Evolutionary conservation across 2,113 vertebrate species (phyloP), one percentile per base, ranked within the genome.

Genomic region (Cranoglanis bouderius): DNA sequence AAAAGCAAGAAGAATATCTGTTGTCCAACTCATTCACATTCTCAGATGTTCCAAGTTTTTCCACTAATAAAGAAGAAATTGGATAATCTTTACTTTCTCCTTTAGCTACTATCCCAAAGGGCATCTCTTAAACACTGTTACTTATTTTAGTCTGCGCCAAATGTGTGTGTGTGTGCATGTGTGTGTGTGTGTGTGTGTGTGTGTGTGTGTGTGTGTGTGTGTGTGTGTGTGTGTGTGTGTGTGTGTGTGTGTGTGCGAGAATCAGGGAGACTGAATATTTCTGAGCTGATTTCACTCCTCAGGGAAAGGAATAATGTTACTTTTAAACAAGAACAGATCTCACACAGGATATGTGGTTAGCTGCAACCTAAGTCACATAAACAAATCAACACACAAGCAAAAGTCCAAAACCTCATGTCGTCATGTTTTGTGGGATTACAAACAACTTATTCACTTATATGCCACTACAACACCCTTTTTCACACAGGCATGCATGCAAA

Each of bases 241-340:
- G 55, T 12, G 4, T 29, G 51, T 35, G 84, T 83, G 81, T 77
- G 80, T 21, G 61, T 40, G 78, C 6, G 82, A 67, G 80, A 72
- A 38, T 61, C 72, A 49, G 40, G 86, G 84, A 38, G 19, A 61
- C 24, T 74, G 65, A 90, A 89, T 89, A 90, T 81, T 81, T 86
- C 19, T 74, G 81, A 61, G 87, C 87, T 88, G 81, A 88, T 88
- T 88, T 88, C 87, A 88, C 65, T 83, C 81, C 87, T 83, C 65
- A 18, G 87, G 87, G 87, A 74, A 75, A 83, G 81, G 53, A 88
- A 75, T 84, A 84, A 83, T 84, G 81, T 83, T 74, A 83, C 78
- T 83, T 63, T 88, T 88, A 88, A 88, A 75, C 81, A 88, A 61
- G 77, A 88, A 83, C 87, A 88, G 87, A 88, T 88, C 80, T 88